phyloP scores from a whole-genome alignment of 2,888 invertebrate genomes.

The Lingula anatina region DNA sequence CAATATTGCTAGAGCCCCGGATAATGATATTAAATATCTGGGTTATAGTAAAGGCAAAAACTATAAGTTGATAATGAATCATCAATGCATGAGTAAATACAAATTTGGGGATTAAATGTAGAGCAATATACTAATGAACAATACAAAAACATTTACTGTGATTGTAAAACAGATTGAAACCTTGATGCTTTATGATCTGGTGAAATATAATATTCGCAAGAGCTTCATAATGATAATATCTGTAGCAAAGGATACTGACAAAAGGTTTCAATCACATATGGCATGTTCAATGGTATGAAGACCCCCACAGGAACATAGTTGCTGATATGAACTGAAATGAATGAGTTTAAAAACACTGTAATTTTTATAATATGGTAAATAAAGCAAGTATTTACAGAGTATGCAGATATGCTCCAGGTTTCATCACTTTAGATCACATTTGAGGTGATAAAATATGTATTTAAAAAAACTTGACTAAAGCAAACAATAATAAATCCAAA shows the following conservation, averaged over 20 bases:
- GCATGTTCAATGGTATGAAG: slow-evolving; percentile 40
- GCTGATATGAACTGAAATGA: slow-evolving; percentile 65
- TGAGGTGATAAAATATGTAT: too few relatives aligned
- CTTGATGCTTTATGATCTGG: too few relatives aligned
- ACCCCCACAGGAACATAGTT: slow-evolving; percentile 59
- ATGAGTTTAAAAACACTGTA: not conserved
- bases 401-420: too few relatives aligned
- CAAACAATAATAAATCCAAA: too few relatives aligned
- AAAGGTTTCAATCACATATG: slow-evolving; percentile 63
- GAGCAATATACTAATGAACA: not conserved
- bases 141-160: not conserved
- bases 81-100: not conserved
- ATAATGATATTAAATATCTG: slow-evolving; percentile 65
- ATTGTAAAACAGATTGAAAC: too few relatives aligned
- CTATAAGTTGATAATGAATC: not conserved
- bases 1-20: slow-evolving; percentile 81
- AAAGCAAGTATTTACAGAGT: not conserved
- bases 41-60: slow-evolving; percentile 19
- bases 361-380: not conserved
- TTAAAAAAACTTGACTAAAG: too few relatives aligned
- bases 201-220: too few relatives aligned
- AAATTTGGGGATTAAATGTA: not conserved
- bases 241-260: slow-evolving; percentile 72
- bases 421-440: too few relatives aligned
- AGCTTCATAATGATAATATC: too few relatives aligned